Evolutionary conservation across 2,797 vertebrate genomes (phyloP), one percentile per base, ranked within the genome.

Genomic region (Gouania willdenowi): DNA sequence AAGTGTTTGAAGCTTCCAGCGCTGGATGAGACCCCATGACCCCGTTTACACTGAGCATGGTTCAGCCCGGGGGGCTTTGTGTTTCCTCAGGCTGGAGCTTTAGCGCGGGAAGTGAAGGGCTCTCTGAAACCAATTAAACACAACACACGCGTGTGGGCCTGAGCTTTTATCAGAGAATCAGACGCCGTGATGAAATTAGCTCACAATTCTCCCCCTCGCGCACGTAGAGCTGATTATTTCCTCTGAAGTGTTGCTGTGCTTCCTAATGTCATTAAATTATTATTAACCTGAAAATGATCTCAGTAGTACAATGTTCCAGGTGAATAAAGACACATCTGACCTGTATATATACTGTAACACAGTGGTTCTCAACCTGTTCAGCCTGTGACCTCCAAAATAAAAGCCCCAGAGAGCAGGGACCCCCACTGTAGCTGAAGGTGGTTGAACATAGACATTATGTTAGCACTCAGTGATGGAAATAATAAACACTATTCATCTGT

Each of bases 41-140:
- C 66, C 64, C 52, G 24, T 72, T 75, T 61, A 58, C 66, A 53
- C 24, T 39, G 36, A 5, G 4, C 35, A 43, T 65, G 47, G 60
- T 59, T 52, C 40, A 44, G 27, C 13, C 52, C 28, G 45, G 51
- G 45, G 51, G 53, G 41, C 14, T 47, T 14, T 17, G 27, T 25
- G 14, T 36, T 34, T 68, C 65, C 46, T 64, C 42, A 26, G 58
- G 60, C 67, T 60, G 6, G 29, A 53, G 68, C 46, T 66, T 56
- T 58, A 64, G 45, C 46, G 58, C 33, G 61, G 58, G 34, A 65
- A 54, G 23, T 53, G 67, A 75, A 59, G 58, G 20, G 54, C 66
- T 66, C 51, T 64, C 67, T 72, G 66, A 73, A 77, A 66, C 69
- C 71, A 79, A 71, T 79, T 77, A 77, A 50, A 58, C 35, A 9